phyloP scores from a whole-genome alignment of 1,140 invertebrate genomes.

The Drosophila elegans region DNA sequence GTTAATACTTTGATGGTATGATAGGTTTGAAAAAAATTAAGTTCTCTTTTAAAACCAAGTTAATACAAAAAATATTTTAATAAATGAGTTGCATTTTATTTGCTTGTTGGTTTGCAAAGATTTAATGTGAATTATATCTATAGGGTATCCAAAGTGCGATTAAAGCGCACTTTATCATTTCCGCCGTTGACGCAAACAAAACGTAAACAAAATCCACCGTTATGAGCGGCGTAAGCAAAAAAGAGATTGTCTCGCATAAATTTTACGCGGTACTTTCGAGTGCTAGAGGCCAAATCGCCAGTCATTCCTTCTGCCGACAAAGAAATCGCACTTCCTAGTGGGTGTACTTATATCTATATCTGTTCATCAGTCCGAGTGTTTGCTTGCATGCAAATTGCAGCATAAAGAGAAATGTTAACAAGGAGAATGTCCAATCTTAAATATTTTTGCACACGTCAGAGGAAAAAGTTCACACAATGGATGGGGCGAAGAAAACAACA shows the following conservation, averaged over 20 bases:
- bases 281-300: constrained; percentile 31
- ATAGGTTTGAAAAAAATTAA: too few relatives aligned
- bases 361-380: constrained; percentile 19
- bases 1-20: neutral
- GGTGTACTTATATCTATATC: constrained; percentile 21
- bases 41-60: too few relatives aligned
- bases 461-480: constrained; percentile 45
- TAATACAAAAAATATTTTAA: too few relatives aligned
- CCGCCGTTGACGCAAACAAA: constrained; percentile 40
- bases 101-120: neutral
- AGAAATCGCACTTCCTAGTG: constrained; percentile 52
- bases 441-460: constrained; percentile 61
- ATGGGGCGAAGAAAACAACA: constrained; percentile 7
- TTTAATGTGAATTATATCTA: neutral
- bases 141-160: constrained; percentile 26
- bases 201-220: constrained; percentile 56
- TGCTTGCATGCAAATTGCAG: constrained; percentile 65
- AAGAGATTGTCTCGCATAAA: constrained; percentile 44
- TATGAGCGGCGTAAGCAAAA: constrained; percentile 19
- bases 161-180: neutral
- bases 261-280: constrained; percentile 40
- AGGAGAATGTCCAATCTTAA: constrained; percentile 38
- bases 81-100: too few relatives aligned
- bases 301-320: constrained; percentile 66
- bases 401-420: constrained; percentile 67